Evolutionary conservation across 2,888 invertebrate species (phyloP).

Genomic region (Anagyrus pseudococci): DNA sequence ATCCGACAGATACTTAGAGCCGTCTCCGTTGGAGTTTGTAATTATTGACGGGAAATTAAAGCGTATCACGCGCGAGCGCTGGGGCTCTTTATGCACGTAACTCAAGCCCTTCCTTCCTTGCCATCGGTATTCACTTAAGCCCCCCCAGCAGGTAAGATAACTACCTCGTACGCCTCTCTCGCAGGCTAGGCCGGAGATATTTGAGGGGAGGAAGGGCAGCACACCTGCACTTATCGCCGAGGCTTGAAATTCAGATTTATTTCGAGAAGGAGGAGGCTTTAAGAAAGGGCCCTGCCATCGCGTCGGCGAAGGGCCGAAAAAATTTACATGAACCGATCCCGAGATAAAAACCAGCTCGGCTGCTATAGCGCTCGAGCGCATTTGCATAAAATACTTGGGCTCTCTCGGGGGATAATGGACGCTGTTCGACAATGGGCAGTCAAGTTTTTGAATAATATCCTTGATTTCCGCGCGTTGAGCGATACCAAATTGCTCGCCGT

Average conservation of each 20-base stretch:
- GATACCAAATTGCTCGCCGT: no score
- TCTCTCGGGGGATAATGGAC: no score
- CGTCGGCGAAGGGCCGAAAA: neutral
- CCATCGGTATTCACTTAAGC: conserved; percentile 24
- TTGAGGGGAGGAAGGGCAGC: neutral
- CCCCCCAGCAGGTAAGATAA: neutral
- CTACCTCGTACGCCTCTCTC: neutral
- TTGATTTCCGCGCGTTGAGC: no score
- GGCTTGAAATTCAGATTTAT: conserved; percentile 19
- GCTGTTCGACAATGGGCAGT: no score
- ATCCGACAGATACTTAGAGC: conserved; percentile 15
- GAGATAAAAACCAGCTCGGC: neutral
- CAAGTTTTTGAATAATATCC: no score
- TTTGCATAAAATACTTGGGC: no score
- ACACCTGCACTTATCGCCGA: neutral
- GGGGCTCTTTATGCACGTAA: conserved; percentile 23
- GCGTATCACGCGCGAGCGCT: conserved; percentile 36
- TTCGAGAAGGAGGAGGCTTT: neutral
- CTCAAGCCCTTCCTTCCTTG: neutral
- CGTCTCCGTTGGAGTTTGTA: conserved; percentile 32
- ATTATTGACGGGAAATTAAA: conserved; percentile 48
- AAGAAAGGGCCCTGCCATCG: neutral
- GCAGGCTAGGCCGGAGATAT: neutral
- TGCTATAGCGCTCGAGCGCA: no score
- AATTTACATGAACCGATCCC: conserved; percentile 5